phyloP scores from a whole-genome alignment of 2,888 invertebrate genomes.

The Endotricha flammealis region DNA sequence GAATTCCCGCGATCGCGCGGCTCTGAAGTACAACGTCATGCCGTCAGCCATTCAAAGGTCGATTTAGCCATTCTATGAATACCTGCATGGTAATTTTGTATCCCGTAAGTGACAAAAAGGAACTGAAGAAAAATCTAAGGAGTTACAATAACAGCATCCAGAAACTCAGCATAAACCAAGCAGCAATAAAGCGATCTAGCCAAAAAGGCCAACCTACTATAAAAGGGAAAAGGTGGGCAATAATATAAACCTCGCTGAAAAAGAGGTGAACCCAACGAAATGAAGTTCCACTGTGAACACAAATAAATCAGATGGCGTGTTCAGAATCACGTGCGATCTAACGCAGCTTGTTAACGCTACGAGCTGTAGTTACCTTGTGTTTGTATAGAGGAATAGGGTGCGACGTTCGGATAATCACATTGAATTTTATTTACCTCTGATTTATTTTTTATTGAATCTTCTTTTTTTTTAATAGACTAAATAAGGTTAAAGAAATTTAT shows the following conservation, averaged over 20 bases:
- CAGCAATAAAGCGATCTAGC: conserved; percentile 4
- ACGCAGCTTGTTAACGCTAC: conserved; percentile 61
- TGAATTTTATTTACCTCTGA: background rate
- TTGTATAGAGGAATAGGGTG: conserved; percentile 15
- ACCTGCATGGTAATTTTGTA: too few species aligned
- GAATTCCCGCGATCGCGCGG: too few species aligned
- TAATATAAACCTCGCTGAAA: conserved; percentile 17
- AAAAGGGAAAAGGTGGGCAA: conserved; percentile 17
- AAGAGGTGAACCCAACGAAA: conserved; percentile 22
- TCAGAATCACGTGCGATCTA: conserved; percentile 56
- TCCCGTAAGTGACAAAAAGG: too few species aligned
- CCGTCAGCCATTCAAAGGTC: too few species aligned
- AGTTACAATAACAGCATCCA: too few species aligned
- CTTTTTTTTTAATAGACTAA: too few species aligned
- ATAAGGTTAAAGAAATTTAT: too few species aligned
- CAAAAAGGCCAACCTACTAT: conserved; percentile 9
- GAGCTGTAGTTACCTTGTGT: conserved; percentile 8
- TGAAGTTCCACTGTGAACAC: conserved; percentile 41
- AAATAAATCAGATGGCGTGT: conserved; percentile 63
- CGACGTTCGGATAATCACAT: conserved; percentile 17
- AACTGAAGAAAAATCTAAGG: too few species aligned
- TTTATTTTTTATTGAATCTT: background rate
- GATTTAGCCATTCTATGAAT: too few species aligned
- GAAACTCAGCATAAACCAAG: conserved; percentile 9
- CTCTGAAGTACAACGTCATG: too few species aligned